Evolutionary conservation across 2,797 vertebrate genomes (phyloP).

Genomic region (Acanthurus tractus): DNA sequence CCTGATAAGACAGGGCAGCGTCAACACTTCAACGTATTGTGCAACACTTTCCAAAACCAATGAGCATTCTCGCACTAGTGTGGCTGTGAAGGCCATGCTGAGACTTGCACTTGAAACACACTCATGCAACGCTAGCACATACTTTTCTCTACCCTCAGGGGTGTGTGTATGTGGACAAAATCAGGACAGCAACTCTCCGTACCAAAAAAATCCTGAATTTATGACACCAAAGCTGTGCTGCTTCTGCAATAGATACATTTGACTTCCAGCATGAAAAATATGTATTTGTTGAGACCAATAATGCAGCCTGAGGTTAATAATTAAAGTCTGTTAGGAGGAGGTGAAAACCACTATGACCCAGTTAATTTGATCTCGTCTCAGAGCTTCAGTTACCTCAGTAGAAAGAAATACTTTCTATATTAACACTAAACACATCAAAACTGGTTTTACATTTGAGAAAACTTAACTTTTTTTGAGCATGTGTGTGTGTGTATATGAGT

Average conservation of each 20-base stretch:
- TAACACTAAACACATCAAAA: not conserved
- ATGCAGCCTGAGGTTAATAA: not conserved
- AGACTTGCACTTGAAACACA: constrained; percentile 84
- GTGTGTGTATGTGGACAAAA: constrained; percentile 64
- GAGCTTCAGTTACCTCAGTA: not conserved
- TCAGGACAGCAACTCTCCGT: constrained; percentile 55
- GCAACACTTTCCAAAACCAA: constrained; percentile 74
- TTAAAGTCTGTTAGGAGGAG: not conserved
- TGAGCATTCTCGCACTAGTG: constrained; percentile 63
- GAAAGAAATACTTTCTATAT: not conserved
- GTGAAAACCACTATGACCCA: not conserved
- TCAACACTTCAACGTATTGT: constrained; percentile 62
- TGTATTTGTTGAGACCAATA: not conserved
- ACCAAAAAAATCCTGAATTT: constrained; percentile 1
- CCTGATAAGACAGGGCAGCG: constrained; percentile 49
- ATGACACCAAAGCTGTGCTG: not conserved
- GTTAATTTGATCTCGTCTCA: not conserved
- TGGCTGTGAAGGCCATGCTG: constrained; percentile 82
- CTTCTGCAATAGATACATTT: not conserved
- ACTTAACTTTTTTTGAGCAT: not conserved
- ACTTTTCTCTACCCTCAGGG: constrained; percentile 80
- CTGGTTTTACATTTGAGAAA: not conserved
- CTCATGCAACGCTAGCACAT: constrained; percentile 81
- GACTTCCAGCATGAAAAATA: constrained; percentile 4
- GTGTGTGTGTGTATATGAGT: not conserved